Evolutionary conservation across 2,797 vertebrate genomes (phyloP), one percentile per base, ranked within the genome.

Genomic region (Phrynocephalus guinanensis): DNA sequence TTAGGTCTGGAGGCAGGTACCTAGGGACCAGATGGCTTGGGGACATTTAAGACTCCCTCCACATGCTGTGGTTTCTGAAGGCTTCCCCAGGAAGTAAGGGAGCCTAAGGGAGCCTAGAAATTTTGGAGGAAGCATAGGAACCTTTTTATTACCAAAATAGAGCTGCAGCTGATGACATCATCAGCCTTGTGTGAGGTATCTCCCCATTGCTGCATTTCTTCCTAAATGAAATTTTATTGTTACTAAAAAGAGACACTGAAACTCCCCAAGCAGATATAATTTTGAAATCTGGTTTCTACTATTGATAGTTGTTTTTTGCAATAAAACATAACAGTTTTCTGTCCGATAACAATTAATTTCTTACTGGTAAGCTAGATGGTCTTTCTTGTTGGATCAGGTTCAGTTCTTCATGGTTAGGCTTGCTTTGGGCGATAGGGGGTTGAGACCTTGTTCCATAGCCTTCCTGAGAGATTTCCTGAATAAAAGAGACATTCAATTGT

Each of bases 351-450:
- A 68, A 89, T 71, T 86, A 83, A 88, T 89, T 94, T 97, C 98
- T 98, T 96, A 99, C 98, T 95, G 98, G 98, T 95, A 99, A 97
- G 83, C 98, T 99, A 3, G 98, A 99, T n/a, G 98, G 98, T 93
- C 97, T 96, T 91, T 97, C 97, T 93, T 97, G 97, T 88, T 97
- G 97, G 50, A 97, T 97, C 93, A 98, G 93, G 93, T 97, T 97
- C 97, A 98, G 95, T 91, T 99, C 98, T 96, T 98, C 98, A 1
- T 98, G 98, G 96, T 97, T 98, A 30, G 97, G 96, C 95, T 99
- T 99, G 95, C 97, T 98, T 92, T 97, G 96, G 92, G 98, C 97
- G 97, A 98, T 96, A 78, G 98, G 90, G 80, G 98, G 97, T 95
- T 98, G 98, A 92, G 97, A 97, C 92, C 98, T 97, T 92, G 96